Conservation (phyloP, 2,797 vertebrate species). For the Tapera naevia region DNA sequence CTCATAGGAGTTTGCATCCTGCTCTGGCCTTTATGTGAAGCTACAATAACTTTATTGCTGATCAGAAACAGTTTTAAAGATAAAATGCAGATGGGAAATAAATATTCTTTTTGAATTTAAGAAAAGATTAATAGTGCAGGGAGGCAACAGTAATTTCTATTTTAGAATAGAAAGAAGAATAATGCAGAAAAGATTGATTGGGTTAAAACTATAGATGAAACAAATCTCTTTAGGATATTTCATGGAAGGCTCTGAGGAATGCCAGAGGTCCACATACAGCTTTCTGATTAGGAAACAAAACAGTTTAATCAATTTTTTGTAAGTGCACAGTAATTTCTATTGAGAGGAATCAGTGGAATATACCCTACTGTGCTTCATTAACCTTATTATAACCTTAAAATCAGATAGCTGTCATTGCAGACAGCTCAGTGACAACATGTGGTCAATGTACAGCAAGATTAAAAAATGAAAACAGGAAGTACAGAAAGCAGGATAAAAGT, state of each 20-base stretch:
- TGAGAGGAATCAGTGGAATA: not conserved
- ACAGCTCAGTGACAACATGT: not conserved
- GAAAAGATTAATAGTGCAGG: not conserved
- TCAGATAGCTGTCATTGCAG: conserved; percentile 3
- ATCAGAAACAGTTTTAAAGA: conserved; percentile 12
- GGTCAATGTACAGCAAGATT: not conserved
- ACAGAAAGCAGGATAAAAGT: conserved; percentile 28
- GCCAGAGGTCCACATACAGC: conserved; percentile 24
- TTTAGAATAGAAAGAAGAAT: conserved; percentile 50
- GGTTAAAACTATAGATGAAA: conserved; percentile 33
- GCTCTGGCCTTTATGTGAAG: not conserved
- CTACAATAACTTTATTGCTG: not conserved
- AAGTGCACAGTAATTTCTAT: not conserved
- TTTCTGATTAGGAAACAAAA: not conserved
- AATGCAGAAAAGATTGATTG: conserved; percentile 11
- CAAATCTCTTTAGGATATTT: conserved; percentile 35
- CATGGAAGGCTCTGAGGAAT: conserved; percentile 20
- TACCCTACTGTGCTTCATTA: conserved; percentile 30
- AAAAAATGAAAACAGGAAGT: not conserved
- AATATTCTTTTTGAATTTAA: not conserved
- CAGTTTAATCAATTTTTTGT: not conserved
- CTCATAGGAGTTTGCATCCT: not conserved
- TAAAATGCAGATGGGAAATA: not conserved
- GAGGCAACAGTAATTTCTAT: not conserved
- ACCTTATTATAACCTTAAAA: conserved; percentile 33